Conservation (phyloP, 2,888 invertebrate species). For the Tetranychus truncatus region DNA sequence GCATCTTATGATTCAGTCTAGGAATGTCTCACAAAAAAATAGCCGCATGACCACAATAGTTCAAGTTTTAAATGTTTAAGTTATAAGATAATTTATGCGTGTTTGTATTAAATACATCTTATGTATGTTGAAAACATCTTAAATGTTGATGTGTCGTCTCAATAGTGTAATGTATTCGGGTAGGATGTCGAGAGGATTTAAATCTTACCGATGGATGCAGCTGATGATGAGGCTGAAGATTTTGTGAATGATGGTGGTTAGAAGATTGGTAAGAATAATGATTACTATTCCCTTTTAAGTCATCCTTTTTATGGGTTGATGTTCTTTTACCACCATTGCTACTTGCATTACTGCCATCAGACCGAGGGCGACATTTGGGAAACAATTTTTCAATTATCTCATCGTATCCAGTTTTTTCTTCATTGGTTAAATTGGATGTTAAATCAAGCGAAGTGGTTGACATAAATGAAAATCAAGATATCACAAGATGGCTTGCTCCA, state of each 20-base stretch:
- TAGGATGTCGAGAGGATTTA: no score
- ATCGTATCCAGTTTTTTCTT: conserved; percentile 28
- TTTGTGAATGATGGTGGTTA: background rate
- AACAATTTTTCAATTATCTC: conserved; percentile 66
- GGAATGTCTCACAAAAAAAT: no score
- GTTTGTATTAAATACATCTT: no score
- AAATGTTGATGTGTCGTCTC: no score
- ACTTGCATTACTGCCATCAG: background rate
- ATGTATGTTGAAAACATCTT: no score
- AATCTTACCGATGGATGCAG: background rate
- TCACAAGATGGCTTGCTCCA: background rate
- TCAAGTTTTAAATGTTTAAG: no score
- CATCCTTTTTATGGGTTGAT: background rate
- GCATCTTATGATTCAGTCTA: no score
- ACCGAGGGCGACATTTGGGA: conserved; percentile 58
- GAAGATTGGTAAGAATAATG: background rate
- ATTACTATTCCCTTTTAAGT: background rate
- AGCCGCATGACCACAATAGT: no score
- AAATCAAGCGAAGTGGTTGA: background rate
- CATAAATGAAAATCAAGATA: background rate
- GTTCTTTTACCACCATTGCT: background rate
- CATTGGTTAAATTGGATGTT: background rate
- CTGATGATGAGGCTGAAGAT: background rate
- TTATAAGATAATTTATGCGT: no score
- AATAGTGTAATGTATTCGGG: no score